Conservation (phyloP, 1,140 invertebrate genomes). For the Neodiprion pinetum region DNA sequence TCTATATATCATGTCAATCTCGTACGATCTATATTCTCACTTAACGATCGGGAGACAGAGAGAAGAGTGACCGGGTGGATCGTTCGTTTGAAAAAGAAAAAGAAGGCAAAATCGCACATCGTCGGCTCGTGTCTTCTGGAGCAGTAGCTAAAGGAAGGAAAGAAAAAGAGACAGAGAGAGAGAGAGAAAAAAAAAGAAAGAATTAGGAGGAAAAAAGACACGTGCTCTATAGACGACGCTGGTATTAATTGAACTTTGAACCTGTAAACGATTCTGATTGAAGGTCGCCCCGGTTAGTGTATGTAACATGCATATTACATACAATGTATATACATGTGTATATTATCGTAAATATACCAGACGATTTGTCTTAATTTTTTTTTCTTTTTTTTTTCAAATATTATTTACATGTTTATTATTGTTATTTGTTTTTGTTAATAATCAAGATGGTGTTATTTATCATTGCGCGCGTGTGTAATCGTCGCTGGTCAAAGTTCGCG, state of each 20-base stretch:
- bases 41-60: too few relatives aligned
- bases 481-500: neutral
- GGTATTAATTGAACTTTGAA: neutral
- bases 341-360: neutral
- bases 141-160: too few relatives aligned
- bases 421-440: too few relatives aligned
- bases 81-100: too few relatives aligned
- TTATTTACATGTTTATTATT: neutral
- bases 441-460: too few relatives aligned
- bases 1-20: too few relatives aligned
- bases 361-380: conserved; percentile 10
- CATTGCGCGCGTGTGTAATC: too few relatives aligned
- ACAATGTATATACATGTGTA: neutral
- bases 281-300: neutral
- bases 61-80: too few relatives aligned
- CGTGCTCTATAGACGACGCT: neutral
- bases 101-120: too few relatives aligned
- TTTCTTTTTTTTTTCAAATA: neutral
- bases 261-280: conserved; percentile 4
- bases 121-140: too few relatives aligned
- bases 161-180: too few relatives aligned
- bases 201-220: neutral
- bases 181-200: neutral
- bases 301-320: neutral
- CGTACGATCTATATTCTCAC: too few relatives aligned